Percentiles rank a stretch among this genome's conserved stretches.
These are phyloP conservation scores for Peromyscus maniculatus DNA, from an alignment of 2,113 vertebrate species.

Conservation along the genomic window DNA sequence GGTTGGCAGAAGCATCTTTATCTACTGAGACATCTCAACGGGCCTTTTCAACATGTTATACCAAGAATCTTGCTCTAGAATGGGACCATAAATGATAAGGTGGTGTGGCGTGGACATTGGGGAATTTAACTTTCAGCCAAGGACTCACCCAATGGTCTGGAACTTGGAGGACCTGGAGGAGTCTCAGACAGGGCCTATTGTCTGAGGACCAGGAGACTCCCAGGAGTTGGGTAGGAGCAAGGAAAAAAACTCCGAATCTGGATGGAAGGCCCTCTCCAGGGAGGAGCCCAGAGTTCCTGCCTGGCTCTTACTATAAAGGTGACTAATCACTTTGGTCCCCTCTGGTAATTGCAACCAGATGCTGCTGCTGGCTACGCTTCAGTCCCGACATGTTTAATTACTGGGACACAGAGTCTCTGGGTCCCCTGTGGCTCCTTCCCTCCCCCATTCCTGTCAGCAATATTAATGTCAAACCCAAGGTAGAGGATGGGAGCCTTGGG, in stretches of 20 bases:
- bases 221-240: slow-evolving; percentile 38
- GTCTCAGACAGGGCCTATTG: slow-evolving; percentile 15
- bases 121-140: slow-evolving; percentile 22
- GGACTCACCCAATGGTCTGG: neutral
- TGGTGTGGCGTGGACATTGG: neutral
- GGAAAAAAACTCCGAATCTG: slow-evolving; percentile 43
- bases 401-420: slow-evolving; percentile 74
- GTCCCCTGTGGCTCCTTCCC: slow-evolving; percentile 51
- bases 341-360: slow-evolving; percentile 85
- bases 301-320: slow-evolving; percentile 83
- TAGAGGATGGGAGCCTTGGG: slow-evolving; percentile 72
- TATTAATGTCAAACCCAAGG: slow-evolving; percentile 72
- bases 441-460: slow-evolving; percentile 78
- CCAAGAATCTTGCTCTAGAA: neutral
- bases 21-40: neutral
- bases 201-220: slow-evolving; percentile 41
- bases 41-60: neutral
- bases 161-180: neutral
- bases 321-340: slow-evolving; percentile 85
- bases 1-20: neutral
- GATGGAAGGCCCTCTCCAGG: slow-evolving; percentile 64
- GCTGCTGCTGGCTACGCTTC: slow-evolving; percentile 79
- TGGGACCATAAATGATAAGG: neutral
- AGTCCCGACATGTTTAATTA: slow-evolving; percentile 83
- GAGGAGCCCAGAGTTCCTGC: slow-evolving; percentile 73